These are phyloP conservation scores for Palaemon carinicauda DNA, from an alignment of 1,140 invertebrate genomes.

Conservation along the genomic window DNA sequence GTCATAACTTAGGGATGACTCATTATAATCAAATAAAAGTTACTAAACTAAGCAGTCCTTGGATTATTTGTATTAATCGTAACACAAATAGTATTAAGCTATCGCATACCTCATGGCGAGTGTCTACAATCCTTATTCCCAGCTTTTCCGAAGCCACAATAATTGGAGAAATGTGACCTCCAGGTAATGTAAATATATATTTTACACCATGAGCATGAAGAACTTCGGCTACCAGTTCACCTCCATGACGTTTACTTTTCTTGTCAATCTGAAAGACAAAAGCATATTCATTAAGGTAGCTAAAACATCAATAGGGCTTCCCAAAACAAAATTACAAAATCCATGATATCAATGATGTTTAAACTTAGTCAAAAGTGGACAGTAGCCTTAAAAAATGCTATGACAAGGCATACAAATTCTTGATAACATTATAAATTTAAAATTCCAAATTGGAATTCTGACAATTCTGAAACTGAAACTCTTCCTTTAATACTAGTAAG, in stretches of 20 bases:
- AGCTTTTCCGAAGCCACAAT: conserved; percentile 71
- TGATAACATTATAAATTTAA: too few relatives aligned
- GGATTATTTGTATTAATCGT: too few relatives aligned
- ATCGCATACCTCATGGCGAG: conserved; percentile 71
- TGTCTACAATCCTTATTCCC: conserved; percentile 73
- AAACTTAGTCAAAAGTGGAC: too few relatives aligned
- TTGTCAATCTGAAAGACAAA: conserved; percentile 38
- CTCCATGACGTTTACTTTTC: conserved; percentile 67
- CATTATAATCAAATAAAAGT: too few relatives aligned
- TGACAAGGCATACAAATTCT: too few relatives aligned
- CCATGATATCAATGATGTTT: too few relatives aligned
- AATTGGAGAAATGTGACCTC: conserved; percentile 76
- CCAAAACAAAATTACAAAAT: not conserved
- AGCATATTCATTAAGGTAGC: not conserved
- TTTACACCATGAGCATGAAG: conserved; percentile 71
- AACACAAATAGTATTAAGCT: not conserved
- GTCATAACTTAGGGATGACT: too few relatives aligned
- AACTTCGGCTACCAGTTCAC: conserved; percentile 73
- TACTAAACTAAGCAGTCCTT: too few relatives aligned
- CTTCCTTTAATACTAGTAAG: too few relatives aligned
- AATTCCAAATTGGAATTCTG: too few relatives aligned
- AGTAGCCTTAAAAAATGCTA: too few relatives aligned
- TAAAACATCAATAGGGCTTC: not conserved
- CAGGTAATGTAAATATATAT: conserved; percentile 72
- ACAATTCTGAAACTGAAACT: too few relatives aligned